Percentiles rank a stretch among this genome's conserved stretches.
phyloP scores from a whole-genome alignment of 2,113 vertebrate species.

The Propithecus coquereli region DNA sequence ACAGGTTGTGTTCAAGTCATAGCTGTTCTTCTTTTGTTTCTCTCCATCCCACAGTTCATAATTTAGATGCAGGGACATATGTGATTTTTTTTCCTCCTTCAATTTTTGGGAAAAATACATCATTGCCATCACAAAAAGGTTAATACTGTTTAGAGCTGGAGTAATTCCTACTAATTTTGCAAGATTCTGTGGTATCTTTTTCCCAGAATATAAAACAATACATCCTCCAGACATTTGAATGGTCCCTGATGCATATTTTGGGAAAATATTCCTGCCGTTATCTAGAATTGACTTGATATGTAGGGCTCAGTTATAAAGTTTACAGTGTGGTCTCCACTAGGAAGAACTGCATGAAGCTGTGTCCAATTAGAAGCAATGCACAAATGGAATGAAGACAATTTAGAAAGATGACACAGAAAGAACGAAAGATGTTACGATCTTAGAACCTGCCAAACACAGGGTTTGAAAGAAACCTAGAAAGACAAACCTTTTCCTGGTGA shows the following conservation, averaged over 20 bases:
- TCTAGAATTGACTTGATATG: background rate
- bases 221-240: conserved; percentile 35
- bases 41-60: background rate
- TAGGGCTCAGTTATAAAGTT: background rate
- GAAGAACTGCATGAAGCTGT: background rate
- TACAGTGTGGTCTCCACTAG: background rate
- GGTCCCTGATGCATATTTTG: background rate
- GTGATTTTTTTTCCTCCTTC: background rate
- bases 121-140: background rate
- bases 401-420: background rate
- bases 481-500: background rate
- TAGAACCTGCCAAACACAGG: background rate
- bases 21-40: background rate
- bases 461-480: background rate
- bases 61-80: background rate
- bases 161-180: background rate
- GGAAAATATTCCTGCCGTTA: background rate
- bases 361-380: background rate
- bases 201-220: background rate
- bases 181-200: background rate
- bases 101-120: background rate
- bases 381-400: background rate
- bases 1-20: background rate
- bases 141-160: background rate
- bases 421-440: background rate